phyloP scores from a whole-genome alignment of 2,113 vertebrate genomes.

The Gymnarchus niloticus region DNA sequence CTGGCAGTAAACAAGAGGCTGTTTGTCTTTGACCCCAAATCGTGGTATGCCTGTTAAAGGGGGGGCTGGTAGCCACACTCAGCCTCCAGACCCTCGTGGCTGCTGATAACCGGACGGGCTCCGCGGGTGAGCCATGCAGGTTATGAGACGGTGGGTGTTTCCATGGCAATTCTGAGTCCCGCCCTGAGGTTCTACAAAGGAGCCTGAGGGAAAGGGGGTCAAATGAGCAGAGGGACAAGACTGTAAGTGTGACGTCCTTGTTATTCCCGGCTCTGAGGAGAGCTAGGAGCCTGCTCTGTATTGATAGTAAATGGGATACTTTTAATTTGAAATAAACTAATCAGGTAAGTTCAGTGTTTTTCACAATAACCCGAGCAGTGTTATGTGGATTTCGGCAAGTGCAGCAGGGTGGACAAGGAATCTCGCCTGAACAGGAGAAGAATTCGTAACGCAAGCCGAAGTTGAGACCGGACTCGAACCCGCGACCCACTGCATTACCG shows the following conservation, averaged over 20 bases:
- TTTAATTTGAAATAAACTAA: not conserved
- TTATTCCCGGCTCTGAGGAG: not conserved
- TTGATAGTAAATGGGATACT: not conserved
- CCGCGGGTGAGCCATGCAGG: not conserved
- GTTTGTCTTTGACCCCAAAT: slow-evolving; percentile 49
- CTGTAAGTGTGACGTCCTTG: not conserved
- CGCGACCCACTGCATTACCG: not conserved
- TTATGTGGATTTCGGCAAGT: not conserved
- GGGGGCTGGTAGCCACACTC: not conserved
- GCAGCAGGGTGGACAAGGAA: not conserved
- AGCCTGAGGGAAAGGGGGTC: not conserved
- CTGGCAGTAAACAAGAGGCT: slow-evolving; percentile 56
- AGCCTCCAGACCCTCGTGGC: not conserved
- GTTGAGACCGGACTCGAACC: not conserved
- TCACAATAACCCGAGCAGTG: not conserved
- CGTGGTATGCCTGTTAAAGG: slow-evolving; percentile 40
- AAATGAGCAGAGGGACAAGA: not conserved
- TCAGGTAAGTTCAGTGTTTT: not conserved
- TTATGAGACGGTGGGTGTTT: not conserved
- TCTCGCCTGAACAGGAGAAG: not conserved
- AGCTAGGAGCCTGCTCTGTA: not conserved
- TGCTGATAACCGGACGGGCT: not conserved
- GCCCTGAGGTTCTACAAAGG: not conserved
- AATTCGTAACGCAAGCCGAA: not conserved
- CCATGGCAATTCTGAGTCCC: not conserved